phyloP scores from a whole-genome alignment of 2,888 invertebrate species.

The Ophion obscuratus region DNA sequence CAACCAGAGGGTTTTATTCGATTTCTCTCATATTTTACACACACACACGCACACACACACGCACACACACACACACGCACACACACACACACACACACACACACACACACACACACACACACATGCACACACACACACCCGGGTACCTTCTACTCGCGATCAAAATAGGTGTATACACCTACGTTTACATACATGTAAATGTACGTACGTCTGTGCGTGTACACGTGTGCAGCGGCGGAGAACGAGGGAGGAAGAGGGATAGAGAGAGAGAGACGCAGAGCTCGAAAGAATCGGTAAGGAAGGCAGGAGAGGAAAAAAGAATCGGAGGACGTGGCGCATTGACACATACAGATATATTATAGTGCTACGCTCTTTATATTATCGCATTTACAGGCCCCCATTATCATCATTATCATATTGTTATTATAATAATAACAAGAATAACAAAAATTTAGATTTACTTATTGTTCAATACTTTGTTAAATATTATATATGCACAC shows the following conservation, averaged over 20 bases:
- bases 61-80: no score
- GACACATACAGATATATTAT: no score
- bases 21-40: slow-evolving; percentile 12
- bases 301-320: slow-evolving; percentile 44
- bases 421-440: no score
- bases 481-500: no score
- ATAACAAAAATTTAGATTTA: no score
- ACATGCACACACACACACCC: neutral
- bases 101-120: neutral
- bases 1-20: slow-evolving; percentile 18
- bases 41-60: no score
- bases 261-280: slow-evolving; percentile 56
- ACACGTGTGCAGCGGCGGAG: neutral
- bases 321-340: neutral
- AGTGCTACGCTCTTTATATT: no score
- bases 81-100: neutral
- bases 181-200: neutral
- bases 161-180: neutral
- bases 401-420: no score
- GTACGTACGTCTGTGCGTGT: neutral
- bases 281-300: slow-evolving; percentile 45
- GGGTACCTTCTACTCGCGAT: neutral
- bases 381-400: no score
- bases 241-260: slow-evolving; percentile 52
- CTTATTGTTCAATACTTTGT: no score